phyloP scores from a whole-genome alignment of 1,140 invertebrate genomes.

The Diprion similis region DNA sequence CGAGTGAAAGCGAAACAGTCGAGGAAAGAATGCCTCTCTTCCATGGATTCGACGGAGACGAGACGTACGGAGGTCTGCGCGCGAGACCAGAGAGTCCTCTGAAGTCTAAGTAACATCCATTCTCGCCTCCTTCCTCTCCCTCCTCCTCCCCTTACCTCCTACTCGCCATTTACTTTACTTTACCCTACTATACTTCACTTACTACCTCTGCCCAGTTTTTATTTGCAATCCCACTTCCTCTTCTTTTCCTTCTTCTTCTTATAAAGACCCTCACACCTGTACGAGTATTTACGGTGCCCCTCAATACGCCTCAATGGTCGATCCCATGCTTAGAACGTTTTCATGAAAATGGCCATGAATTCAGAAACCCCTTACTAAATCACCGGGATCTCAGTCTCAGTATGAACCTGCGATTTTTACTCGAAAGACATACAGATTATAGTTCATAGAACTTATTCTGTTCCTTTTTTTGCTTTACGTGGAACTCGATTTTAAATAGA shows the following conservation, averaged over 20 bases:
- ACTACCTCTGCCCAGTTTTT: slow-evolving; percentile 40
- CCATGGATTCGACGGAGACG: slow-evolving; percentile 14
- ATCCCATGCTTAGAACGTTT: too few species aligned
- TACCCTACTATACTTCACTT: slow-evolving; percentile 39
- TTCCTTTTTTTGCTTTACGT: too few species aligned
- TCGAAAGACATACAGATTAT: too few species aligned
- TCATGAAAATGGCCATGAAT: too few species aligned
- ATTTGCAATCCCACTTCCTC: slow-evolving; percentile 40
- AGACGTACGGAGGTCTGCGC: slow-evolving; percentile 14
- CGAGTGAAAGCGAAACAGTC: slow-evolving; percentile 20
- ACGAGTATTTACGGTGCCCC: too few species aligned
- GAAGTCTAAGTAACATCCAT: slow-evolving; percentile 46
- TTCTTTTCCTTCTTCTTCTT: not conserved
- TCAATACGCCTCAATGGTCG: too few species aligned
- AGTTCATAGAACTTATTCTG: too few species aligned
- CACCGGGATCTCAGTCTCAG: too few species aligned
- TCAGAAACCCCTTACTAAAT: too few species aligned
- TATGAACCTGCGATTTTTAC: too few species aligned
- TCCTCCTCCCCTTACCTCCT: slow-evolving; percentile 22
- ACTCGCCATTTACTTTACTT: slow-evolving; percentile 40
- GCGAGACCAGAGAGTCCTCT: slow-evolving; percentile 25
- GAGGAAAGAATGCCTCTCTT: slow-evolving; percentile 20
- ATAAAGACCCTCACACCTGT: too few species aligned
- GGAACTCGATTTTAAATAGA: too few species aligned
- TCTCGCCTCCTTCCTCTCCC: slow-evolving; percentile 28